Evolutionary conservation across 2,113 vertebrate species (phyloP).

Genomic region (Poeciliopsis retropinna): DNA sequence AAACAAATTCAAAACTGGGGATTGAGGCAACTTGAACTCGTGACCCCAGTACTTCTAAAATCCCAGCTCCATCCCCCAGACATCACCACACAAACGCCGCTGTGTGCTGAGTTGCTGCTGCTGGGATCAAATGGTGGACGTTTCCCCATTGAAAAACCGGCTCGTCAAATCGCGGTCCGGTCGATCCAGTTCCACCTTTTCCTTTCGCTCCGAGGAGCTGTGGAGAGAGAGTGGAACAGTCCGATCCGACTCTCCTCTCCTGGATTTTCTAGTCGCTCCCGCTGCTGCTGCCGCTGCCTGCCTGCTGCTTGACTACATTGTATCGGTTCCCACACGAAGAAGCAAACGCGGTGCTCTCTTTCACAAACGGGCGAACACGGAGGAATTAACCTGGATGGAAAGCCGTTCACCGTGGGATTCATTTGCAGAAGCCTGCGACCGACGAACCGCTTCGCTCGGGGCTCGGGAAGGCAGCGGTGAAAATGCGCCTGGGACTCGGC

Average conservation of each 20-base stretch:
- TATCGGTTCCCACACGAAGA: slow-evolving; percentile 78
- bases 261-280: slow-evolving; percentile 70
- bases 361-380: slow-evolving; percentile 56
- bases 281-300: slow-evolving; percentile 12
- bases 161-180: slow-evolving; percentile 10
- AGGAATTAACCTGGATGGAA: slow-evolving; percentile 72
- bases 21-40: background rate
- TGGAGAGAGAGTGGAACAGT: slow-evolving; percentile 38
- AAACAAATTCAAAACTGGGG: background rate
- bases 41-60: background rate
- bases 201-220: background rate
- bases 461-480: slow-evolving; percentile 35
- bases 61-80: background rate
- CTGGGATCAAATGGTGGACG: background rate
- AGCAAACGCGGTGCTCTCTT: slow-evolving; percentile 52
- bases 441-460: slow-evolving; percentile 35
- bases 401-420: slow-evolving; percentile 66
- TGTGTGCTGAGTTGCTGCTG: background rate
- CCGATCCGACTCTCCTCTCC: slow-evolving; percentile 64
- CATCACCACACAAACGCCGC: background rate
- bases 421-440: slow-evolving; percentile 46
- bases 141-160: background rate
- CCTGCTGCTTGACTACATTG: slow-evolving; percentile 80
- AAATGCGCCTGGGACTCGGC: slow-evolving; percentile 66
- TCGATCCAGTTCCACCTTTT: slow-evolving; percentile 73